Evolutionary conservation across 2,797 vertebrate species (phyloP).

Genomic region (Gymnocypris eckloni): DNA sequence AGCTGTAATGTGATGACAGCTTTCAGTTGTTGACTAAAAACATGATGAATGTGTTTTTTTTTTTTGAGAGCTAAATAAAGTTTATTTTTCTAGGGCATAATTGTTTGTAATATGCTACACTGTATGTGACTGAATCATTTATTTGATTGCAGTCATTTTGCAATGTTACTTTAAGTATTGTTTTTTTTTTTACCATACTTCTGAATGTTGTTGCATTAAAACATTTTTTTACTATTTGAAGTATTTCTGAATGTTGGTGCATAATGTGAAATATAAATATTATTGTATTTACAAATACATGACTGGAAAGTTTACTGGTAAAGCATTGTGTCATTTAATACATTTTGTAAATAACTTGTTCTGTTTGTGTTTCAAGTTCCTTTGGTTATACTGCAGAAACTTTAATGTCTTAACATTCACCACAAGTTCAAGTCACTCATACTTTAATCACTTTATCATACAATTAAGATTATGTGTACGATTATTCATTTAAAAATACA

Average conservation of each 20-base stretch:
- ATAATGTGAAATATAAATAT: conserved; percentile 2
- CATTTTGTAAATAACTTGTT: neutral
- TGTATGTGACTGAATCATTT: neutral
- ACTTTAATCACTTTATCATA: neutral
- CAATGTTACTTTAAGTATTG: neutral
- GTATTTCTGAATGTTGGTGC: neutral
- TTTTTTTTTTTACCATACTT: conserved; percentile 2
- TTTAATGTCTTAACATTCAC: neutral
- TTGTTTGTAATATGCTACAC: conserved; percentile 14
- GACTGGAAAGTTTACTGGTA: neutral
- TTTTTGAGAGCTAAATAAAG: neutral
- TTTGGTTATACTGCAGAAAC: conserved; percentile 1
- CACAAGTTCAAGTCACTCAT: neutral
- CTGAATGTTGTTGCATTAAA: neutral
- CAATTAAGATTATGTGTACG: neutral
- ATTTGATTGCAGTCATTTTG: neutral
- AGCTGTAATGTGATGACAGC: neutral
- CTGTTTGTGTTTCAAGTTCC: neutral
- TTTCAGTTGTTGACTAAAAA: conserved; percentile 3
- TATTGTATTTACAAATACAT: conserved; percentile 2
- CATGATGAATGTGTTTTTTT: neutral
- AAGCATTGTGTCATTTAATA: too few species aligned
- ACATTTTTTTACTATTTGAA: neutral
- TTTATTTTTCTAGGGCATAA: neutral
- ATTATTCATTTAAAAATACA: neutral